Evolutionary conservation across 1,140 invertebrate species (phyloP).

Genomic region (Myzus persicae): DNA sequence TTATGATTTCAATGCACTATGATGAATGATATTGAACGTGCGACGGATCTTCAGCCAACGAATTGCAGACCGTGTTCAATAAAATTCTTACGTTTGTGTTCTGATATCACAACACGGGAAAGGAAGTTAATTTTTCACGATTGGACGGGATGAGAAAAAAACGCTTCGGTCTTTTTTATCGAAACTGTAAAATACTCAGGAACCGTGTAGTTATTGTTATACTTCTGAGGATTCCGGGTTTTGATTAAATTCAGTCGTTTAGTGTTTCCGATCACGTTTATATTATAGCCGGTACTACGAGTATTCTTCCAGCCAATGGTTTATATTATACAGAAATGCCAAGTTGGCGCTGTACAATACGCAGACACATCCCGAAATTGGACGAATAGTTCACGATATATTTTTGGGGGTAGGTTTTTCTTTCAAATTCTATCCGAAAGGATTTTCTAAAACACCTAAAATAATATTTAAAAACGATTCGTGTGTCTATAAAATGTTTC

Average conservation of each 20-base stretch:
- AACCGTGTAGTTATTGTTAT: not conserved
- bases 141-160: not conserved
- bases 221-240: constrained; percentile 5
- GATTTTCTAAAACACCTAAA: not conserved
- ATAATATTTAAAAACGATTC: not conserved
- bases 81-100: not conserved
- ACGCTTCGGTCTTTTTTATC: not conserved
- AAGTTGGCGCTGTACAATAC: not conserved
- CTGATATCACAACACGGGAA: not conserved
- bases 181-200: not conserved
- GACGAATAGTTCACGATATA: not conserved
- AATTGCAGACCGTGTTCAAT: not conserved
- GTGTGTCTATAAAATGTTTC: not conserved
- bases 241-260: constrained; percentile 8
- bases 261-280: constrained; percentile 14
- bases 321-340: not conserved
- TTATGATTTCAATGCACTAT: not conserved
- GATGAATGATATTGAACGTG: not conserved
- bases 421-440: not conserved
- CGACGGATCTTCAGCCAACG: not conserved
- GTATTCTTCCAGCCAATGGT: not conserved
- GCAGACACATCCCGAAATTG: not conserved
- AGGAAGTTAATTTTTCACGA: not conserved
- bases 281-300: not conserved
- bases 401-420: not conserved